These are phyloP conservation scores for Etheostoma nigrum DNA, from an alignment of 2,797 vertebrate species.

Conservation along the genomic window DNA sequence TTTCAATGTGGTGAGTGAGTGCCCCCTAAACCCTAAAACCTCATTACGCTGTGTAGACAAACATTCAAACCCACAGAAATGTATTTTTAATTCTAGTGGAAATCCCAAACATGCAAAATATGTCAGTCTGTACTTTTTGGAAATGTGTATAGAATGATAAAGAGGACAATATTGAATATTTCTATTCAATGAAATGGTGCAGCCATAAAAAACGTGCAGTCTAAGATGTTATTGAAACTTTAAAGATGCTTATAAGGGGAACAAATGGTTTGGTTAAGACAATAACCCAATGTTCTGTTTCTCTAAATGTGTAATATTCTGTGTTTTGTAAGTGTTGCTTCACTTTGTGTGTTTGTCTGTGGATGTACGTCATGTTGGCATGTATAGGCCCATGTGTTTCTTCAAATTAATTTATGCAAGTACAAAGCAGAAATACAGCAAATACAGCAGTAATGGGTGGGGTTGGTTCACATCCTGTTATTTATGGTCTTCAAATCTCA, in stretches of 20 bases:
- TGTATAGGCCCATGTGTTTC: not conserved
- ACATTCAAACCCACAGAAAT: not conserved
- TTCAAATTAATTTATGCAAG: conserved; percentile 22
- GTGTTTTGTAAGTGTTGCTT: conserved; percentile 44
- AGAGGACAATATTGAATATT: not conserved
- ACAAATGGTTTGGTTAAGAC: not conserved
- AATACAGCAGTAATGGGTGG: conserved; percentile 9
- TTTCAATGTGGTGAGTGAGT: not conserved
- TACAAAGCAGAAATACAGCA: conserved; percentile 35
- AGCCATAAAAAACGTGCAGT: not conserved
- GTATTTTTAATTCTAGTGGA: not conserved
- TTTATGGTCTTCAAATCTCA: conserved; percentile 1
- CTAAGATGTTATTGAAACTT: not conserved
- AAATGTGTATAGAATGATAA: not conserved
- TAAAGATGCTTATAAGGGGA: not conserved
- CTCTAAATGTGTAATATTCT: conserved; percentile 11
- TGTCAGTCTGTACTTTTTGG: not conserved
- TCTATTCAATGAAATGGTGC: not conserved
- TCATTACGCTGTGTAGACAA: not conserved
- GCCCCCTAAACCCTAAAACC: not conserved
- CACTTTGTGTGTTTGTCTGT: conserved; percentile 14
- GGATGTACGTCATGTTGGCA: conserved; percentile 1
- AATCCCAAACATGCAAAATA: not conserved
- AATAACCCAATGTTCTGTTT: conserved; percentile 16
- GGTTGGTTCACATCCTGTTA: conserved; percentile 42